Evolutionary conservation across 2,888 invertebrate species (phyloP), one percentile per base, ranked within the genome.

Genomic region (Apoda limacodes): DNA sequence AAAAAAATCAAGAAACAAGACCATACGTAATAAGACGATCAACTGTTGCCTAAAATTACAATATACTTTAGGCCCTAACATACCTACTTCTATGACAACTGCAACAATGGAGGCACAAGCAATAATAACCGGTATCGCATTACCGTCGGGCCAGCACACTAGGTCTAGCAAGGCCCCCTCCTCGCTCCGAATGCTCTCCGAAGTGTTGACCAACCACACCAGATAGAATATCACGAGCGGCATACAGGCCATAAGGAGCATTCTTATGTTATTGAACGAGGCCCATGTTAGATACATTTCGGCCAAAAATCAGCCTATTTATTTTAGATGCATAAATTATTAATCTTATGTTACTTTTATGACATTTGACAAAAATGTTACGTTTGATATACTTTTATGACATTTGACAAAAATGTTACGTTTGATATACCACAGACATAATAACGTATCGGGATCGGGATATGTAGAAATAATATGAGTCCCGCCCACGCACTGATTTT

Each of bases 61-160:
- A n/a, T n/a, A n/a, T n/a, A n/a, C n/a, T n/a, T n/a, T n/a, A n/a
- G n/a, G n/a, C n/a, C n/a, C n/a, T n/a, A n/a, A n/a, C n/a, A n/a
- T 17, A 17, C 30, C 23, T 52, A 70, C 78, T 63, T 80, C 72
- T 41, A 76, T 72, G 28, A 76, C 65, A 17, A 78, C 71, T 15
- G 78, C 78, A 32, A 74, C 61, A 28, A 72, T 43, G 13, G 76
- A 63, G 13, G 66, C 70, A 45, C 65, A 68, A 7, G 74, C 59
- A 28, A 80, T 75, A 28, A 78, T 63, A 32, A 75, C 76, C 9
- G 78, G 78, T 32, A 80, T 80, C 6, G 74, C 76, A 34, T 76
- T 80, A 9, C 78, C 78, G 40, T 80, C 78, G 9, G 78, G 78
- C 78, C 78, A 80, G 37, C 78, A 76, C 2, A 80, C 68, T 2